Evolutionary conservation across 1,140 invertebrate species (phyloP).

Genomic region (Eumeta japonica): DNA sequence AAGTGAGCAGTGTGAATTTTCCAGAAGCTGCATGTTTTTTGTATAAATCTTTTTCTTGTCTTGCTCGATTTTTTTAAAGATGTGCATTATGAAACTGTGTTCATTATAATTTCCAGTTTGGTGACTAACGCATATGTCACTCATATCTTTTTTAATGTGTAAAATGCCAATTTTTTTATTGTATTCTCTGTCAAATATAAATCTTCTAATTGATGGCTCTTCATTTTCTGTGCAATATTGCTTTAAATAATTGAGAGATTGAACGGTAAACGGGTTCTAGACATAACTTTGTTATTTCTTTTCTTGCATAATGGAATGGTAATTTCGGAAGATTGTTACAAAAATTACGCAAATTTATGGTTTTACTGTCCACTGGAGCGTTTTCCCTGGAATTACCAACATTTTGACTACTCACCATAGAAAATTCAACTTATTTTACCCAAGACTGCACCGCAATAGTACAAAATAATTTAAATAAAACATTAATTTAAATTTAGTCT

Average conservation of each 20-base stretch:
- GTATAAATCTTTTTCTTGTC: conserved; percentile 7
- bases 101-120: conserved; percentile 1
- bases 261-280: conserved; percentile 5
- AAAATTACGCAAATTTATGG: no score
- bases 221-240: conserved; percentile 8
- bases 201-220: conserved; percentile 3
- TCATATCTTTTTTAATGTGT: conserved; percentile 14
- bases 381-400: no score
- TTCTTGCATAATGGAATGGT: conserved; percentile 9
- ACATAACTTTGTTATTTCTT: conserved; percentile 7
- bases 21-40: conserved; percentile 8
- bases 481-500: no score
- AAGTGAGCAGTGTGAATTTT: conserved; percentile 14
- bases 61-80: conserved; percentile 8
- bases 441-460: no score
- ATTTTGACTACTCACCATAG: no score
- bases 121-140: conserved; percentile 5
- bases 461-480: no score
- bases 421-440: no score
- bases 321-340: conserved; percentile 7
- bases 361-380: no score
- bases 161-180: conserved; percentile 11
- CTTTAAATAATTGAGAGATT: conserved; percentile 7
- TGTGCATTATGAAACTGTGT: conserved; percentile 4
- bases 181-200: conserved; percentile 10